Evolutionary conservation across 2,888 invertebrate species (phyloP), one percentile per base, ranked within the genome.

Genomic region (Stenotaenia linearis): DNA sequence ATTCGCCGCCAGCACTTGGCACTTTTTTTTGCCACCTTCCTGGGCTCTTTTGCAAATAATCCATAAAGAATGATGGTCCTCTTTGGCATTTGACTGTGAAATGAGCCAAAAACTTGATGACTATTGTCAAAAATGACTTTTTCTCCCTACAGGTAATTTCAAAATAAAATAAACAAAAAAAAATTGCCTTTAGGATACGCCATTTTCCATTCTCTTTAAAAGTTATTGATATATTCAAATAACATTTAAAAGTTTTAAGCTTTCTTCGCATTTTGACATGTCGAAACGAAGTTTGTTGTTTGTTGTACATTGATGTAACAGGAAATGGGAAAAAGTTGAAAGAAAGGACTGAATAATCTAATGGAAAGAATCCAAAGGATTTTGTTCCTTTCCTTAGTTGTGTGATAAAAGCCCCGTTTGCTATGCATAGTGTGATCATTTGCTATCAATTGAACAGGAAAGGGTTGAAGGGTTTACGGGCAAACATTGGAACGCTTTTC

Each of bases 21-120:
- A 61, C 7, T 61, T 61, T 61, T 25, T 61, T 61, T 25, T 61
- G 61, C 25, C 61, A 61, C 61, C 61, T 61, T 61, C 61, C 25
- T 25, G 61, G 10, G 61, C 61, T 61, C 61, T 61, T 61, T 61
- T 61, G 61, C 61, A 61, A 61, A 61, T 61, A 61, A 61, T 61
- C 61, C 61, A 61, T 61, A 61, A 61, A 61, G 61, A 61, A 61
- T 61, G 61, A 61, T 61, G 61, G 61, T 61, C 28, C 61, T 61
- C 61, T 61, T 61, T 61, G 61, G 61, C 61, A 61, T 61, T 61
- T 61, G 61, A 61, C 61, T 61, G 28, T 23, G 61, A 61, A 28
- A 61, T 28, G 61, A 61, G 61, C 28, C 23, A 61, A 61, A 25
- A 61, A 61, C 25, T 61, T 61, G 61, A 61, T 61, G 61, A 61